Evolutionary conservation across 2,797 vertebrate genomes (phyloP), one percentile per base, ranked within the genome.

Genomic region (Danio tinwini): DNA sequence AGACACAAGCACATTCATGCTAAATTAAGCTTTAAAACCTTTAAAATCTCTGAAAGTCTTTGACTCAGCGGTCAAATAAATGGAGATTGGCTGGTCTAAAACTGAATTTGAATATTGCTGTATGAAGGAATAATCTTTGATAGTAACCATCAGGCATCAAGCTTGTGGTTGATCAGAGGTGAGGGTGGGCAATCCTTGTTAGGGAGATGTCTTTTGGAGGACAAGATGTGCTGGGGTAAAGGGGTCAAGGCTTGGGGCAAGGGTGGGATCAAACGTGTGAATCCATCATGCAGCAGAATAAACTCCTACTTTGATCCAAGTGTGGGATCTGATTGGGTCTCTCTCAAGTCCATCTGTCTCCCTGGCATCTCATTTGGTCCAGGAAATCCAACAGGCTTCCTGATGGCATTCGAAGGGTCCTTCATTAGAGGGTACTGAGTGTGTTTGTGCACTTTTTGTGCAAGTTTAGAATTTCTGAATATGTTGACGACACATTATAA

Each of bases 301-400:
- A 91, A 93, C 88, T 94, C 93, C 93, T 95, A 95, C 93, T 95
- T 94, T 91, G 93, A 94, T 94, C 93, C 93, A 83, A 94, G 93
- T 90, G 94, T 93, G 91, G 92, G 93, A 94, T 94, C 94, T 94
- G 93, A 94, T 90, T 94, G 94, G 90, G 93, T 92, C 86, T 95
- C 93, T 94, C 93, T 91, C 92, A 94, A 93, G 93, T 95, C 94
- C 93, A 93, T 94, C 92, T 93, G 93, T 90, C 94, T 93, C 87
- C 91, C 90, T 88, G 93, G 91, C 88, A 93, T 93, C 93, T 95
- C 93, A 92, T 88, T 92, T 93, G 93, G 92, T 95, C 93, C 94
- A 0, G 93, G 91, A 90, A 94, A 93, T 94, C 94, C 94, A 69
- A 94, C 92, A 55, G 94, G 93, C 91, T 94, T 95, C 93, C 94